Base-by-base conservation (phyloP, 2,113 vertebrate species). In the Dipodomys stephensi region DNA sequence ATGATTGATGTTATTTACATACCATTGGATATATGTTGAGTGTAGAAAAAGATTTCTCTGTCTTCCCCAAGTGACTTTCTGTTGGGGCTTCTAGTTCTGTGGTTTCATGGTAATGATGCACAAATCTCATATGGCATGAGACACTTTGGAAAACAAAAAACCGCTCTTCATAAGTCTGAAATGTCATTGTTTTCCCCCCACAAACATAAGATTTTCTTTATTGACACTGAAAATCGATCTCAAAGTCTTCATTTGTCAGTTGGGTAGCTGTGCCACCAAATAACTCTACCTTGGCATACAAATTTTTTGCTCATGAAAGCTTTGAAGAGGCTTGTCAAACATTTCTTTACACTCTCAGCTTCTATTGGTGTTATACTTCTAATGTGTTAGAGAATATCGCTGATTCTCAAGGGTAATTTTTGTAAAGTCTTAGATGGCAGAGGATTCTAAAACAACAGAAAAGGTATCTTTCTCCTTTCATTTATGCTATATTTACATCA, bases 371-470 rank as follows among this genome's bases (percentile, higher is more conserved):
- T 96, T 92, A 77, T 86, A 64, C 53, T 95, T 94, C 39, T 87
- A 69, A 92, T 83, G 10, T 94, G 72, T 88, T 60, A 65, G 64
- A 67, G 73, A 91, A 78, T 78, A 65, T 23, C 90, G 53, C 71
- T 81, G 68, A 87, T 53, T 93, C 57, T 92, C 87, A 30, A 69
- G 83, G 87, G 69, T 89, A 88, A 87, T 89, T 96, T 93, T 95
- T 93, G 81, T 92, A 74, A 94, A 87, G 81, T 84, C 49, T 72
- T 87, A 81, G 91, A 69, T 82, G 88, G 72, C 80, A 87, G 89
- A 84, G 88, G 64, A 92, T 91, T 92, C 91, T 86, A 92, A 95
- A 96, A 74, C 60, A 73, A 69, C 71, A 93, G 64, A 69, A 96
- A 90, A 93, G 25, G 8, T 62, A 76, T 88, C 74, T 77, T 92